These are phyloP conservation scores for Sebastes itinus DNA, from an alignment of 2,797 vertebrate species.

Conservation along the genomic window DNA sequence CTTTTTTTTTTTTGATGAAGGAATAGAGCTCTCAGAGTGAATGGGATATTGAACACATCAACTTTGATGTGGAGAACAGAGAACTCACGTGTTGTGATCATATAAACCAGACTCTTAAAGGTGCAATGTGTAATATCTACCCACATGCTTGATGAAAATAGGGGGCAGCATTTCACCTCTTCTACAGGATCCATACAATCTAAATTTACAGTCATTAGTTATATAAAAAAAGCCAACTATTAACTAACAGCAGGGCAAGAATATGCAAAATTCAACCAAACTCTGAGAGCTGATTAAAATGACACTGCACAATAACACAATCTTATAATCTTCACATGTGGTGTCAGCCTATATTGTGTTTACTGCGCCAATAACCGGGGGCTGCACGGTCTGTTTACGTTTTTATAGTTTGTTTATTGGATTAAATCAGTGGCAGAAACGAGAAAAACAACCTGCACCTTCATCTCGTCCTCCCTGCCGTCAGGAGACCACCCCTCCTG, in stretches of 20 bases:
- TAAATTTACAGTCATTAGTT: neutral
- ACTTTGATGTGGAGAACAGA: conserved; percentile 48
- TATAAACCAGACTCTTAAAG: conserved; percentile 56
- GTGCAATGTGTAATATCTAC: neutral
- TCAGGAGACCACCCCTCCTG: too few relatives aligned
- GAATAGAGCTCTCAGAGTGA: conserved; percentile 20
- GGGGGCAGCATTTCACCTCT: neutral
- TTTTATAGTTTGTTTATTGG: too few relatives aligned
- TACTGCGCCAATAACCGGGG: too few relatives aligned
- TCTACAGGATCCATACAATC: neutral
- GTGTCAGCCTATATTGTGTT: too few relatives aligned
- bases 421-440: too few relatives aligned
- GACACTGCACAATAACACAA: neutral
- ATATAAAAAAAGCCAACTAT: too few relatives aligned
- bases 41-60: neutral
- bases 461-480: too few relatives aligned
- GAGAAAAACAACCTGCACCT: too few relatives aligned
- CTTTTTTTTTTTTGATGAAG: conserved; percentile 9
- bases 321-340: too few relatives aligned
- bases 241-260: too few relatives aligned
- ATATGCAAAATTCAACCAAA: neutral
- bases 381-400: too few relatives aligned
- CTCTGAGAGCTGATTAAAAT: neutral
- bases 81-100: conserved; percentile 28
- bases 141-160: neutral